phyloP scores from a whole-genome alignment of 1,140 invertebrate species.

The Drosophila paulistorum region DNA sequence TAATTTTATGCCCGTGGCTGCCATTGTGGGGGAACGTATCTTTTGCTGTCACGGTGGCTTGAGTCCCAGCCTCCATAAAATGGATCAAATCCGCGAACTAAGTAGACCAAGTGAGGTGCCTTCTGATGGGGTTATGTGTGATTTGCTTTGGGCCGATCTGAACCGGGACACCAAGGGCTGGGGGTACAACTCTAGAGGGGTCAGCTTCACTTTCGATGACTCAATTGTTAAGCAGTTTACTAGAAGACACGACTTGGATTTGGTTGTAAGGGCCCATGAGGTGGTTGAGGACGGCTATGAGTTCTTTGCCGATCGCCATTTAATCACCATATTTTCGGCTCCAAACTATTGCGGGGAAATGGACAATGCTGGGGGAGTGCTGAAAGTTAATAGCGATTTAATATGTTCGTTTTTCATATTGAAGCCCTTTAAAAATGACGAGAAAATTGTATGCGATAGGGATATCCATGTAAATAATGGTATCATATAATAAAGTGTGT shows the following conservation, averaged over 20 bases:
- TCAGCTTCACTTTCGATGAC: constrained; percentile 91
- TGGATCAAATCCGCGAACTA: constrained; percentile 95
- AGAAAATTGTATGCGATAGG: too few relatives aligned
- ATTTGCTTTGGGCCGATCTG: constrained; percentile 94
- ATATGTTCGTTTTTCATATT: constrained; percentile 39
- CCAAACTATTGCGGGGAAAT: constrained; percentile 94
- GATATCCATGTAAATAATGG: background rate
- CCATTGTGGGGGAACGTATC: constrained; percentile 92
- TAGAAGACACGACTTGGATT: constrained; percentile 90
- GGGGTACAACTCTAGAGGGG: constrained; percentile 92
- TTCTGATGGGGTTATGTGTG: constrained; percentile 91
- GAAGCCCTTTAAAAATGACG: constrained; percentile 2
- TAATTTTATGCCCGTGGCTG: constrained; percentile 92
- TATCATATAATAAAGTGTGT: background rate
- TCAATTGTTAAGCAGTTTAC: constrained; percentile 91
- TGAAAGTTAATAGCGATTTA: constrained; percentile 86
- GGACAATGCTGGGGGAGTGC: constrained; percentile 97
- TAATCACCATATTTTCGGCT: constrained; percentile 94
- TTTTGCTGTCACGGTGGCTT: constrained; percentile 93
- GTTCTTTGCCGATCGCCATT: constrained; percentile 88
- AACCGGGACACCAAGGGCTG: constrained; percentile 91
- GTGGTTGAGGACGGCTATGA: constrained; percentile 95
- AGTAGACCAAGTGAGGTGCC: constrained; percentile 95
- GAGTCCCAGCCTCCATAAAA: constrained; percentile 91
- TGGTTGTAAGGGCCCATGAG: constrained; percentile 95